Base-by-base conservation (phyloP, 2,888 invertebrate species). In the Hypercompe scribonia region DNA sequence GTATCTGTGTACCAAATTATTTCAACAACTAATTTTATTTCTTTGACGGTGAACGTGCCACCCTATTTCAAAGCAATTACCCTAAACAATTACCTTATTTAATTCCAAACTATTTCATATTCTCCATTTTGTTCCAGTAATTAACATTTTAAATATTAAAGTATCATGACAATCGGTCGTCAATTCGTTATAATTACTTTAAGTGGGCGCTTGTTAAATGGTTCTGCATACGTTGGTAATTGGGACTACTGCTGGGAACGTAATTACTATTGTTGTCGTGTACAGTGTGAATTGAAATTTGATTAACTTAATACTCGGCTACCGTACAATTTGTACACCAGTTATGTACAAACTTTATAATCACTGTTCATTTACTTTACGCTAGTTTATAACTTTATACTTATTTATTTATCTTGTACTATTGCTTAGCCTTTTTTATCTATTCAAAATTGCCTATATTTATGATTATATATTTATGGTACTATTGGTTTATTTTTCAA, bases 231-330 rank as follows among this genome's bases (percentile, higher is more conserved):
- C 69, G 42, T 33, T 21, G 42, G 39, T 28, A 24, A 31, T 1
- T 31, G 34, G 18, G 36, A 39, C 68, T 36, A 58, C 61, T 58
- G 61, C 58, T 58, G 18, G 28, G 36, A 68, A 61, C 28, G 36
- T 34, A 68, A 64, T 70, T 34, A 70, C 34, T 64, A 15, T 46
- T 24, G 64, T 46, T 46, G 61, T 15, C 13, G 31, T 64, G 64
- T 46, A 24, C 64, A 15, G 33, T 31, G 69, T 39, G 69, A 58
- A 61, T 42, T 64, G 63, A 18, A 70, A 70, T 70, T 46, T 64
- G 70, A 70, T 70, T 64, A 70, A 46, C 61, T 61, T 61, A 24
- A 42, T 61, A 69, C 58, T 36, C 61, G 8, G 61, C 39, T 28
- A 42, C 10, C 36, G n/a, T 39, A 54, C 21, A 33, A n/a, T 3